Evolutionary conservation across 2,113 vertebrate genomes (phyloP), one percentile per base, ranked within the genome.

Genomic region (Engystomops pustulosus): DNA sequence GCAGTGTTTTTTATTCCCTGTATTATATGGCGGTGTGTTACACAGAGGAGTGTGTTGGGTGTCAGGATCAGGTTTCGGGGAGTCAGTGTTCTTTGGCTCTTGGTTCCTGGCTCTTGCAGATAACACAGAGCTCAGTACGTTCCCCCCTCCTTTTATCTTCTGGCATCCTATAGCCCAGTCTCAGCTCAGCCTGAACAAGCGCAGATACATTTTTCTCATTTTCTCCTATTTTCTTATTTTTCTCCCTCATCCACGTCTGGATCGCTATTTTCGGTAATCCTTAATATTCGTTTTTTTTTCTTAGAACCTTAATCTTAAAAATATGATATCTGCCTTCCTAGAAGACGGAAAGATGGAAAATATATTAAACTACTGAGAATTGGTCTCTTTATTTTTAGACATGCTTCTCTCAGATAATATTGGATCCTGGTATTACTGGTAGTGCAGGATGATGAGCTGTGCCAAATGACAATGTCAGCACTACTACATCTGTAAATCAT

Each of bases 261-360:
- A 65, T 32, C 30, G 30, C 60, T 65, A 65, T 65, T 65, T 18
- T 65, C 30, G 14, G 60, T 65, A 65, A 65, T 65, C 60, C 27
- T 30, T 32, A 65, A 65, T 65, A 34, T 65, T 32, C 15, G 60
- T 32, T 65, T 34, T 17, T 15, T 62, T 65, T 65, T 32, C 12
- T 32, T 65, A 65, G 27, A 65, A 65, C 60, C 3, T 65, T 65
- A 65, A 65, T 65, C 60, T 65, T 6, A 32, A 32, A 62, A 32
- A 18, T 65, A 65, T 65, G 30, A 32, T 32, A 32, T 32, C 30
- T 34, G 12, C 27, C 34, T 65, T 65, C 60, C 14, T 65, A 32
- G 60, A 65, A 65, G 60, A 62, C 8, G 15, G 58, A 65, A 65
- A 27, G 53, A 58, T 58, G 53, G 53, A 58, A 58, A 65, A 65